Percentiles rank a stretch among this genome's conserved stretches.
phyloP scores from a whole-genome alignment of 64 coral and sea anemone genomes.

The Montipora sp. region DNA sequence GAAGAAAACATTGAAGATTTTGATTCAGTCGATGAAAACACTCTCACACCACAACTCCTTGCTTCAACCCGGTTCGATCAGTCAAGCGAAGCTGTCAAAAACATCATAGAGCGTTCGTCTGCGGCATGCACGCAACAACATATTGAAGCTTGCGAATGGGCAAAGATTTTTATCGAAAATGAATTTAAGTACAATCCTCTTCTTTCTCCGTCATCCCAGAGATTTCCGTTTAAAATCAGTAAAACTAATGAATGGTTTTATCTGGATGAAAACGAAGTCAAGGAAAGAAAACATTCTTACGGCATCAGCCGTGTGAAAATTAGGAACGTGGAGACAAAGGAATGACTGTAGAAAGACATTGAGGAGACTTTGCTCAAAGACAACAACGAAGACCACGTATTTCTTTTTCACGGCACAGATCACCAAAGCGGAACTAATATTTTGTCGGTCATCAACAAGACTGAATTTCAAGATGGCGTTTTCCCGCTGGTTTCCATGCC shows the following conservation, averaged over 20 bases:
- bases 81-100: slow-evolving; percentile 3
- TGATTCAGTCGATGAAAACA: background rate
- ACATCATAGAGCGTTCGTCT: slow-evolving; percentile 17
- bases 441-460: too few relatives aligned
- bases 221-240: background rate
- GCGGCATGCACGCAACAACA: background rate
- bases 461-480: too few relatives aligned
- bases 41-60: slow-evolving; percentile 21
- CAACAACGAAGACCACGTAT: too few relatives aligned
- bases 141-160: slow-evolving; percentile 50
- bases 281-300: background rate
- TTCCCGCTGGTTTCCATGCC: too few relatives aligned
- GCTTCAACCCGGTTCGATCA: slow-evolving; percentile 28
- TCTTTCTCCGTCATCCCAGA: background rate
- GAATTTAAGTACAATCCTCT: slow-evolving; percentile 48
- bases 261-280: background rate
- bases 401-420: too few relatives aligned
- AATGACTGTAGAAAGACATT: background rate
- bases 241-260: slow-evolving; percentile 5
- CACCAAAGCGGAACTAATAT: too few relatives aligned
- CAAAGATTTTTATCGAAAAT: slow-evolving; percentile 22
- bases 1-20: slow-evolving; percentile 10
- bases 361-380: too few relatives aligned
- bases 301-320: background rate
- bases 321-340: slow-evolving; percentile 2